Evolutionary conservation across 30 jellyfish, hydroid and myxozoan genomes (phyloP).

Genomic region (Catostylus mosaicus): DNA sequence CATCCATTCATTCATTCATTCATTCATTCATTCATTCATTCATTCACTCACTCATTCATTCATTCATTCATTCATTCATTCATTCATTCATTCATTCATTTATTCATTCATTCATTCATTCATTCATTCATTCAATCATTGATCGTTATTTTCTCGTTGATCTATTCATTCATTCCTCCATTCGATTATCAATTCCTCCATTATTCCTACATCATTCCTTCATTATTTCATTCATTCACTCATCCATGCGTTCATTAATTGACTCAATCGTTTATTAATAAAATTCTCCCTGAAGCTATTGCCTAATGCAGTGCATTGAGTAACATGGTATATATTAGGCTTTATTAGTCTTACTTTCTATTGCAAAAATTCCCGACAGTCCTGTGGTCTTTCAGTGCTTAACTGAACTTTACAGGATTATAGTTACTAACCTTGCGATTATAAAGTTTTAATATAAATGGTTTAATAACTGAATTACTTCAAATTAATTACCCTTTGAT

Average conservation of each 20-base stretch:
- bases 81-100: slow-evolving; percentile 1
- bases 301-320: too few relatives aligned
- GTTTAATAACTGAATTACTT: background rate
- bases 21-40: background rate
- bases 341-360: too few relatives aligned
- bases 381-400: background rate
- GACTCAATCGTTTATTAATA: too few relatives aligned
- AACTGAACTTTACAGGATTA: background rate
- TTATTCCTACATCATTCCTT: too few relatives aligned
- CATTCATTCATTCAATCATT: background rate
- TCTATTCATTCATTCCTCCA: background rate
- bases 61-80: background rate
- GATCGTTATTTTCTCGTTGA: background rate
- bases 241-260: too few relatives aligned
- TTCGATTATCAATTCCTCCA: too few relatives aligned
- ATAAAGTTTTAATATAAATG: background rate
- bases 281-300: too few relatives aligned
- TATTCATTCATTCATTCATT: background rate
- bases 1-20: background rate
- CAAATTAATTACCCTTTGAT: background rate
- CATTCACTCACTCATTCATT: background rate
- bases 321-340: too few relatives aligned
- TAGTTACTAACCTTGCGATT: background rate
- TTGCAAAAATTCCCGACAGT: background rate
- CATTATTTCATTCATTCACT: too few relatives aligned